Conservation (phyloP, 2,113 vertebrate species). For the Alligator sinensis region DNA sequence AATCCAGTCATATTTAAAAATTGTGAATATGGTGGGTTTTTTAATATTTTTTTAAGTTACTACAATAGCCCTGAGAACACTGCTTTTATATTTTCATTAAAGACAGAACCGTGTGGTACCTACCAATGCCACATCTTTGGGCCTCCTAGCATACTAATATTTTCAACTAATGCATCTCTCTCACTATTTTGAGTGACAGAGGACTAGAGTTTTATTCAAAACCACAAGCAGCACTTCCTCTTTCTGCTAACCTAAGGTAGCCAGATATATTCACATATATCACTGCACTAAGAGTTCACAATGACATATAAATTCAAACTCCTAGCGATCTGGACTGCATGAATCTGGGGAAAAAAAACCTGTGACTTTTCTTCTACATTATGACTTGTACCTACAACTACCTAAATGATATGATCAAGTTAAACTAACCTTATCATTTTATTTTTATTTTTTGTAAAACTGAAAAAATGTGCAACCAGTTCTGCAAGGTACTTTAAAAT, state of each 20-base stretch:
- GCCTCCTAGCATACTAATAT: constrained; percentile 4
- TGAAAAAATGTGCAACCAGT: neutral
- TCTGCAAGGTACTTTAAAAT: neutral
- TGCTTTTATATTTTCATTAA: no score
- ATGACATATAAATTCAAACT: neutral
- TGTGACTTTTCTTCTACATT: neutral
- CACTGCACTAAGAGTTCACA: neutral
- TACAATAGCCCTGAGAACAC: no score
- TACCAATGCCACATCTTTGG: neutral
- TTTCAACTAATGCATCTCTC: constrained; percentile 1
- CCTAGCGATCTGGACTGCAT: neutral
- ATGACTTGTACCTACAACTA: neutral
- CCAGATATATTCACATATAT: neutral
- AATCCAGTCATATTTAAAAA: neutral
- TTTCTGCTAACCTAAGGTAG: constrained; percentile 4
- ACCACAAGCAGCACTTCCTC: neutral
- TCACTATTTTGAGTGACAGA: constrained; percentile 3
- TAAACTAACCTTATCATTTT: no score
- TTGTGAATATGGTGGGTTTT: neutral
- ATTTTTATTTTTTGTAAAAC: neutral
- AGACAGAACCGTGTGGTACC: neutral
- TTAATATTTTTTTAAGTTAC: neutral
- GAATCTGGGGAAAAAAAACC: neutral
- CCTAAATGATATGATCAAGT: neutral
- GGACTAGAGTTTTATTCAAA: constrained; percentile 22